Evolutionary conservation across 2,113 vertebrate genomes (phyloP).

Genomic region (Tragelaphus buxtoni): DNA sequence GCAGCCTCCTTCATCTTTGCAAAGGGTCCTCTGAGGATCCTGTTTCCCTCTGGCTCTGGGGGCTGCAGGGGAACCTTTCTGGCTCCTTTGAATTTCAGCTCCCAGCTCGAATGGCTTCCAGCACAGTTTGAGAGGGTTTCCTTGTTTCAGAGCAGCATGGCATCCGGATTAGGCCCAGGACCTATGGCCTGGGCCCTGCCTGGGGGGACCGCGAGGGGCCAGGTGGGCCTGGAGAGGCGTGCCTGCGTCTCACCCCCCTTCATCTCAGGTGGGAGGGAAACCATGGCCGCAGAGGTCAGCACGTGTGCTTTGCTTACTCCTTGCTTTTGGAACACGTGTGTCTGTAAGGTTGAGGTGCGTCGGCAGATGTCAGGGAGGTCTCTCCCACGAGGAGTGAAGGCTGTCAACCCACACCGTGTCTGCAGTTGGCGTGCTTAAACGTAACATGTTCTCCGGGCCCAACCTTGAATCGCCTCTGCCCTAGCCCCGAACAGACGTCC

Average conservation of each 20-base stretch:
- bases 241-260: neutral
- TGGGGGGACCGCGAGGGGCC: accelerated
- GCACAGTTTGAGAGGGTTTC: neutral
- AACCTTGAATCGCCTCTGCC: accelerated
- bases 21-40: neutral
- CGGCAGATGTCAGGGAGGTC: conserved; percentile 63
- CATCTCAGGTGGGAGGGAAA: neutral
- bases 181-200: neutral
- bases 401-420: conserved; percentile 62
- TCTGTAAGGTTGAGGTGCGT: conserved; percentile 63
- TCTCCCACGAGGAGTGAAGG: conserved; percentile 39
- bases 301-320: conserved; percentile 41
- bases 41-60: neutral
- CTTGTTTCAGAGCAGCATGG: neutral
- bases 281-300: neutral
- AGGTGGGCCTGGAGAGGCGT: neutral
- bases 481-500: neutral
- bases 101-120: neutral
- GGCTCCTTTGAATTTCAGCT: neutral
- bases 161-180: neutral
- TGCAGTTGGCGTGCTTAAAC: conserved; percentile 27
- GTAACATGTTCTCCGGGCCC: neutral
- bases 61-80: neutral
- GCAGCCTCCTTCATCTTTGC: neutral
- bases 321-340: conserved; percentile 48